These are phyloP conservation scores for Cremastinae sp. DNA, from an alignment of 2,888 invertebrate species.

Conservation along the genomic window DNA sequence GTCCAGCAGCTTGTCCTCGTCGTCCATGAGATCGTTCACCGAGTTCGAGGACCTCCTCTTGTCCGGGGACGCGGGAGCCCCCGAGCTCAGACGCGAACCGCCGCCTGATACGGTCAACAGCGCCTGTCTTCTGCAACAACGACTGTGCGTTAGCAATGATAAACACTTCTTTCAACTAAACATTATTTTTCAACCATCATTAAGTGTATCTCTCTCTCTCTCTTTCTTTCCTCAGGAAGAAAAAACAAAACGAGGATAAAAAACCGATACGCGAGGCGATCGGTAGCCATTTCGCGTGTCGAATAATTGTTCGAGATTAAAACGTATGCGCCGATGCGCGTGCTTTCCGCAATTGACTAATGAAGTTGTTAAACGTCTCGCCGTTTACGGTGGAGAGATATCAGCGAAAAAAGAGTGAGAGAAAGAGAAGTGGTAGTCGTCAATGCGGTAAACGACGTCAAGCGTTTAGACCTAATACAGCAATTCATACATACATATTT, in stretches of 20 bases:
- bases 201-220: too few species aligned
- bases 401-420: constrained; percentile 31
- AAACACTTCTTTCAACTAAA: constrained; percentile 13
- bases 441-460: constrained; percentile 47
- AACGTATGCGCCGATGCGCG: constrained; percentile 38
- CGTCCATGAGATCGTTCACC: constrained; percentile 82
- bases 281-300: too few species aligned
- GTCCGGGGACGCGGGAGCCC: constrained; percentile 77
- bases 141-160: constrained; percentile 77
- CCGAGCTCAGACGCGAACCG: constrained; percentile 76
- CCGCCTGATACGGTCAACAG: constrained; percentile 79
- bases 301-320: constrained; percentile 46
- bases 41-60: constrained; percentile 76
- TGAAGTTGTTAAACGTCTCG: constrained; percentile 62
- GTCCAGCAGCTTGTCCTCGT: constrained; percentile 92
- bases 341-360: constrained; percentile 62
- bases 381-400: constrained; percentile 51
- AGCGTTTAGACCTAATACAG: constrained; percentile 55
- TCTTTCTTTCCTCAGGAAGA: too few species aligned
- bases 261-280: too few species aligned
- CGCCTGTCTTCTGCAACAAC: constrained; percentile 81
- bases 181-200: neutral
- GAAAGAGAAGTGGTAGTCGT: constrained; percentile 32
- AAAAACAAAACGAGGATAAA: constrained; percentile 3
- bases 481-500: constrained; percentile 21